Evolutionary conservation across 2,797 vertebrate species (phyloP).

Genomic region (Sebastes diploproa): DNA sequence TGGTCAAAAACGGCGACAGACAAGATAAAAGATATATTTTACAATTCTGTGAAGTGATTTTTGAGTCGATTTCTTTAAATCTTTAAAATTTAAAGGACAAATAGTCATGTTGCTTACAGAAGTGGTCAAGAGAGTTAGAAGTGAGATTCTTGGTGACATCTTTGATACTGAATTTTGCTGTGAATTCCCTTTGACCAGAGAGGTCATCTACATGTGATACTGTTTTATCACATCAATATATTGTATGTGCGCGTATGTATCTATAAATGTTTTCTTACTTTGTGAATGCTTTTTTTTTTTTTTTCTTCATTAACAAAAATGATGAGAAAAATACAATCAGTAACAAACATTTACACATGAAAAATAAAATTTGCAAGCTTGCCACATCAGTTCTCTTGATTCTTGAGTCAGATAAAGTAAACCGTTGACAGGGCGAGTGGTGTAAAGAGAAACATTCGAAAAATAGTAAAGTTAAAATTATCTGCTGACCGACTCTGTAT

Average conservation of each 20-base stretch:
- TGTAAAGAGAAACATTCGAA: too few species aligned
- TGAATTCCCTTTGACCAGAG: not conserved
- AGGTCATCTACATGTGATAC: constrained; percentile 24
- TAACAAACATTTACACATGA: constrained; percentile 67
- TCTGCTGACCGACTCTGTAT: not conserved
- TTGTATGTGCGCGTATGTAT: constrained; percentile 50
- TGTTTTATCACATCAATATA: constrained; percentile 57
- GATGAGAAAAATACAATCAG: constrained; percentile 64
- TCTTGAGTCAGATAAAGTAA: not conserved
- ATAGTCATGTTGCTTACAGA: not conserved
- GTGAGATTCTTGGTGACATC: not conserved
- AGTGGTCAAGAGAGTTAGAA: not conserved
- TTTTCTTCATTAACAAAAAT: constrained; percentile 58
- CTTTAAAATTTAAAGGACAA: not conserved
- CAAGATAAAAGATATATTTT: not conserved
- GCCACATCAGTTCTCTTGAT: constrained; percentile 21
- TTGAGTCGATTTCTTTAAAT: not conserved
- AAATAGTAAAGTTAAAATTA: too few species aligned
- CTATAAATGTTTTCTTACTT: constrained; percentile 70
- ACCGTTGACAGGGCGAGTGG: too few species aligned
- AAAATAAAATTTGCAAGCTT: constrained; percentile 67
- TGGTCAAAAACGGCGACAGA: not conserved
- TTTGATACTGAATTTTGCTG: constrained; percentile 24
- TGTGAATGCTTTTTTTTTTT: constrained; percentile 69
- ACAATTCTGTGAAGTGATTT: not conserved